Evolutionary conservation across 2,888 invertebrate species (phyloP).

Genomic region (Aphelenchoides bicaudatus): DNA sequence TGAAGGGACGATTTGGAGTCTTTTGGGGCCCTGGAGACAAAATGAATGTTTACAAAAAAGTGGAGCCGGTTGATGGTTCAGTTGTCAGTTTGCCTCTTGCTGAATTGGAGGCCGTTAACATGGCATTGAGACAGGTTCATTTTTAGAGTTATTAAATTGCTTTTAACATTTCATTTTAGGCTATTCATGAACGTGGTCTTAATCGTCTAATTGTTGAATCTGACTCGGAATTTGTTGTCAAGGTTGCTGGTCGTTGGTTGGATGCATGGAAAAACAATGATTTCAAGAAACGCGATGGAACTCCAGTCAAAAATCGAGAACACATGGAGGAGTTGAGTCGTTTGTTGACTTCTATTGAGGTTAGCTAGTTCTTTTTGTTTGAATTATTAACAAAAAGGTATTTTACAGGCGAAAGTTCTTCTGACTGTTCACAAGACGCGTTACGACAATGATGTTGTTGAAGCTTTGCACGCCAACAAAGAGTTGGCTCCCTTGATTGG

Average conservation of each 20-base stretch:
- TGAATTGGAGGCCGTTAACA: slow-evolving; percentile 20
- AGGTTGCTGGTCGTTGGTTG: slow-evolving; percentile 22
- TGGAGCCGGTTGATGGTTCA: background rate
- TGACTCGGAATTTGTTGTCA: slow-evolving; percentile 22
- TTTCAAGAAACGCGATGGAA: slow-evolving; percentile 27
- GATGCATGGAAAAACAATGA: slow-evolving; percentile 25
- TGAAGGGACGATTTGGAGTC: slow-evolving; percentile 15
- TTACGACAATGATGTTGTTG: background rate
- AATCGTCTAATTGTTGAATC: slow-evolving; percentile 25
- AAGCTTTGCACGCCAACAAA: background rate
- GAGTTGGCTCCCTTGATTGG: background rate
- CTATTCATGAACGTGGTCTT: slow-evolving; percentile 29
- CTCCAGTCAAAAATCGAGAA: slow-evolving; percentile 27
- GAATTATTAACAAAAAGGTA: background rate
- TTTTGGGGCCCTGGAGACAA: slow-evolving; percentile 23
- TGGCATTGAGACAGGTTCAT: slow-evolving; percentile 24
- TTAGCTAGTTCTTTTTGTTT: slow-evolving; percentile 17
- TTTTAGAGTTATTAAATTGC: background rate
- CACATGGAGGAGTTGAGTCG: slow-evolving; percentile 25
- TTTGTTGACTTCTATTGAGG: slow-evolving; percentile 24
- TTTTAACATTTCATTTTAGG: slow-evolving; percentile 13
- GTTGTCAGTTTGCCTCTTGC: slow-evolving; percentile 10
- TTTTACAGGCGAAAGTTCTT: slow-evolving; percentile 14
- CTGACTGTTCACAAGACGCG: background rate
- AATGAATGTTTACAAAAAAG: slow-evolving; percentile 21